These are phyloP conservation scores for Rhopilema esculentum DNA, from an alignment of 30 jellyfish, hydroid and myxozoan genomes.

Conservation along the genomic window DNA sequence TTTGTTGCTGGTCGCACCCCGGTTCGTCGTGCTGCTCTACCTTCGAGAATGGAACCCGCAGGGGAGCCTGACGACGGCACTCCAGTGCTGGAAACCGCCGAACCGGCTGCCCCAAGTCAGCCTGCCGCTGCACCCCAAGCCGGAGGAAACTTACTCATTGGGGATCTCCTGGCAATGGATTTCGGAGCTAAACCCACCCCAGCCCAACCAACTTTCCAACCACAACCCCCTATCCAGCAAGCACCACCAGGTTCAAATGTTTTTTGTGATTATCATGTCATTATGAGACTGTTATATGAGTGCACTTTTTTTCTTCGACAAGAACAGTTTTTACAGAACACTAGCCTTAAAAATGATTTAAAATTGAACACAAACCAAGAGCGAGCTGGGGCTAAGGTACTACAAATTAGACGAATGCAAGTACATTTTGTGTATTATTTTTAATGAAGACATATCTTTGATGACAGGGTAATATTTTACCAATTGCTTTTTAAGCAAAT, in stretches of 20 bases:
- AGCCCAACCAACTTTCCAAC: slow-evolving; percentile 62
- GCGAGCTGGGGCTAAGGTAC: too few species aligned
- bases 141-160: slow-evolving; percentile 71
- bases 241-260: slow-evolving; percentile 46
- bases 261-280: not conserved
- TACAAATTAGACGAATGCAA: too few species aligned
- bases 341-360: too few species aligned
- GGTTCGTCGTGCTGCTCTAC: slow-evolving; percentile 92
- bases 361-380: too few species aligned
- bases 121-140: slow-evolving; percentile 75
- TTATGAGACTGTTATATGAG: not conserved
- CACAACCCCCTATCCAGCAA: slow-evolving; percentile 74
- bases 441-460: too few species aligned
- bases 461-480: too few species aligned
- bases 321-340: too few species aligned
- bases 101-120: slow-evolving; percentile 72
- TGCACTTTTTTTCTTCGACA: too few species aligned
- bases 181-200: slow-evolving; percentile 54
- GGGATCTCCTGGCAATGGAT: slow-evolving; percentile 76
- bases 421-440: too few species aligned
- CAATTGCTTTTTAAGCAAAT: too few species aligned
- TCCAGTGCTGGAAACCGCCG: slow-evolving; percentile 68
- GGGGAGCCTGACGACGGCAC: slow-evolving; percentile 76
- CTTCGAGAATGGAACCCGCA: slow-evolving; percentile 67
- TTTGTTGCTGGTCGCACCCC: slow-evolving; percentile 95